Percentiles rank a stretch among this genome's conserved stretches.
Evolutionary conservation across 2,888 invertebrate genomes (phyloP).

Genomic region (Archips crataeganus): DNA sequence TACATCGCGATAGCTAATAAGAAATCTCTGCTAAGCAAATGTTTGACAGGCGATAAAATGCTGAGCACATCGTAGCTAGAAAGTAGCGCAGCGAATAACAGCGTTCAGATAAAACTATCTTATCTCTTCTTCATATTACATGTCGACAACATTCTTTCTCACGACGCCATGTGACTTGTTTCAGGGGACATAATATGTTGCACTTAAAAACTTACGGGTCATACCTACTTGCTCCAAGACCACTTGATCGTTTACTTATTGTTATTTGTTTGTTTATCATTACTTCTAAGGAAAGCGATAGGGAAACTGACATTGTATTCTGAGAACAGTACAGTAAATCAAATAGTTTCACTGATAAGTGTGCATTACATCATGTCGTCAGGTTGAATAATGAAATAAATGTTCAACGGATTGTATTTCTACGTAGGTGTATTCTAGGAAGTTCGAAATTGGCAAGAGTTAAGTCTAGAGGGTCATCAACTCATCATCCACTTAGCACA

Average conservation of each 20-base stretch:
- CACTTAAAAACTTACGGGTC: slow-evolving; percentile 4
- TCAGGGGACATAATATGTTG: slow-evolving; percentile 7
- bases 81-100: slow-evolving; percentile 65
- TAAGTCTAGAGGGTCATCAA: slow-evolving; percentile 68
- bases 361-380: background rate
- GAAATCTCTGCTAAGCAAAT: slow-evolving; percentile 76
- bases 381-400: slow-evolving; percentile 9
- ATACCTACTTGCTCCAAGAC: background rate
- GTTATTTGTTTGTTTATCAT: background rate
- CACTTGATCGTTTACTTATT: slow-evolving; percentile 1
- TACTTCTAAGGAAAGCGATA: slow-evolving; percentile 38
- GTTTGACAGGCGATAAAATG: slow-evolving; percentile 72
- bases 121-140: slow-evolving; percentile 59
- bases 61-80: slow-evolving; percentile 60
- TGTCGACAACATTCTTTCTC: slow-evolving; percentile 55
- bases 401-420: background rate
- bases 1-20: slow-evolving; percentile 34
- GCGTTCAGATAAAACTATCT: slow-evolving; percentile 66
- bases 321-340: slow-evolving; percentile 5
- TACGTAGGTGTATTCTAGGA: slow-evolving; percentile 21
- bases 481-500: slow-evolving; percentile 82
- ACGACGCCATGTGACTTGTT: slow-evolving; percentile 44
- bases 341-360: slow-evolving; percentile 3
- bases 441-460: slow-evolving; percentile 59
- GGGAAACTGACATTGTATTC: slow-evolving; percentile 37